Evolutionary conservation across 2,113 vertebrate genomes (phyloP).

Genomic region (Octodon degus): DNA sequence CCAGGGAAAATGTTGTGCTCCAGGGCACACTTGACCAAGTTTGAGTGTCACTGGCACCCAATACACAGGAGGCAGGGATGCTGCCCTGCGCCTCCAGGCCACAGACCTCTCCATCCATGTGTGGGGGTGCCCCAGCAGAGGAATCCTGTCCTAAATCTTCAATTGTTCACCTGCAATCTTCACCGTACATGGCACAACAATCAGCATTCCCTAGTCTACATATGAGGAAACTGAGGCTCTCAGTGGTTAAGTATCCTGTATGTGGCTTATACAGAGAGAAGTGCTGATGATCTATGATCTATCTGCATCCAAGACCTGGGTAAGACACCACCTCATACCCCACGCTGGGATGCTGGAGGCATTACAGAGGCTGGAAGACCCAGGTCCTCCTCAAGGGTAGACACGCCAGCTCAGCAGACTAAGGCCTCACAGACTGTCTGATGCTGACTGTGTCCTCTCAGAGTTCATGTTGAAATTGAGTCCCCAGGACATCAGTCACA

Average conservation of each 20-base stretch:
- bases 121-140: fast-evolving
- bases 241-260: background rate
- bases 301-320: background rate
- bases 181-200: fast-evolving
- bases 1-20: background rate
- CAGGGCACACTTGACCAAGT: too few species aligned
- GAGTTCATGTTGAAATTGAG: background rate
- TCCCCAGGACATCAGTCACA: too few species aligned
- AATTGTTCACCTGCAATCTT: background rate
- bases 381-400: too few species aligned
- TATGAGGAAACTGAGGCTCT: background rate
- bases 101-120: fast-evolving
- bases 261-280: too few species aligned
- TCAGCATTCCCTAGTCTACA: background rate
- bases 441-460: too few species aligned
- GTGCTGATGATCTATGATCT: background rate
- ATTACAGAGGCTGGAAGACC: fast-evolving
- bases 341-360: fast-evolving
- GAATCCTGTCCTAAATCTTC: fast-evolving
- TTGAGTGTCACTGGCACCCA: background rate
- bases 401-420: too few species aligned
- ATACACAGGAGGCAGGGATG: background rate
- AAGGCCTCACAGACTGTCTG: background rate
- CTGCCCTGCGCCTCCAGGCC: too few species aligned
- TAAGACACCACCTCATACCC: background rate